Conservation (phyloP, 2,797 vertebrate species). For the Melanotaenia maccullochi region DNA sequence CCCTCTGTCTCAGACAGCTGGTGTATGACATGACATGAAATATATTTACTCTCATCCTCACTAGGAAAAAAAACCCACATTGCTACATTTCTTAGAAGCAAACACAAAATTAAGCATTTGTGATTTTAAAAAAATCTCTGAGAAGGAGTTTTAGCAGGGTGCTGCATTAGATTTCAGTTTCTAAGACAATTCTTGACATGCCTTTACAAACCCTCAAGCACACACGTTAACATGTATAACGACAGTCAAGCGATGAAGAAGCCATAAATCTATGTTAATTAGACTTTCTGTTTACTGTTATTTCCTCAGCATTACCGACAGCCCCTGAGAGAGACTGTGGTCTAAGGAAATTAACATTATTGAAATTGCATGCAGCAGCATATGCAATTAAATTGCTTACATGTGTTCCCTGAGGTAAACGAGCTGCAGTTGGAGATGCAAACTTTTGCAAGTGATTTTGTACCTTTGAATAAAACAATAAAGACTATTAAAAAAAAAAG, state of each 20-base stretch:
- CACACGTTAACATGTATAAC: neutral
- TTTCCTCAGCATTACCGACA: neutral
- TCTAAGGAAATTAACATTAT: neutral
- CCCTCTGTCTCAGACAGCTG: neutral
- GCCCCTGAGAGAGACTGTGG: neutral
- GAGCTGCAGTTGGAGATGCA: neutral
- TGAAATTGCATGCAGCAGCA: neutral
- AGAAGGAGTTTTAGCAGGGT: neutral
- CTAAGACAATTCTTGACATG: neutral
- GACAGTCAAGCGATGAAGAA: neutral
- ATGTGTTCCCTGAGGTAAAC: neutral
- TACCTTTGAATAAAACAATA: neutral
- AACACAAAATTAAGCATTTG: neutral
- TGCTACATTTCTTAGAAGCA: neutral
- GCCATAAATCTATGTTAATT: constrained; percentile 12
- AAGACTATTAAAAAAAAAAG: neutral
- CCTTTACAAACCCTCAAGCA: neutral
- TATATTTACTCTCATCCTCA: neutral
- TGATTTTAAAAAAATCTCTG: neutral
- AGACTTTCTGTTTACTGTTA: constrained; percentile 2
- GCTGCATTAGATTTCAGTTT: neutral
- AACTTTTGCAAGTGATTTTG: neutral
- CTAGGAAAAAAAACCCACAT: neutral
- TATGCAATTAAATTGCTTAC: constrained; percentile 2
- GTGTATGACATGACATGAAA: neutral